Conservation (phyloP, 2,113 vertebrate species). For the Salminus brasiliensis region DNA sequence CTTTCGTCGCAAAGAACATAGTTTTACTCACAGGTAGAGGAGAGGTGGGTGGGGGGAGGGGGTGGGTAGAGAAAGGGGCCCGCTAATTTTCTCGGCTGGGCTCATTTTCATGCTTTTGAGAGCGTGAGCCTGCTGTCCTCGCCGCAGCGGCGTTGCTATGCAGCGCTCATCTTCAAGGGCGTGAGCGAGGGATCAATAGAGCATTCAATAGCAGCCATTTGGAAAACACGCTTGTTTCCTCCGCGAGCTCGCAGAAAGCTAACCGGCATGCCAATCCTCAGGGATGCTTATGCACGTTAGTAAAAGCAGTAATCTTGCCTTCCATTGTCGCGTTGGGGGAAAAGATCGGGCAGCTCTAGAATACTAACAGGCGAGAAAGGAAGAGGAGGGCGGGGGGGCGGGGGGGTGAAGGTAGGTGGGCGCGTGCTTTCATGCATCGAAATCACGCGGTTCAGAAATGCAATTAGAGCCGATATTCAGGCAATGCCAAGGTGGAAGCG, state of each 20-base stretch:
- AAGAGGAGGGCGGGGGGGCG: background rate
- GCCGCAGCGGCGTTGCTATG: constrained; percentile 41
- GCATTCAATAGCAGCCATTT: constrained; percentile 55
- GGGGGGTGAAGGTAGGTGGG: background rate
- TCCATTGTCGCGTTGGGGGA: constrained; percentile 16
- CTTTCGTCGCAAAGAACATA: background rate
- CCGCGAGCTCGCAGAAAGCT: constrained; percentile 28
- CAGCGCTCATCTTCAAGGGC: constrained; percentile 41
- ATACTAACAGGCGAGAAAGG: constrained; percentile 42
- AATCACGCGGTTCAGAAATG: constrained; percentile 45
- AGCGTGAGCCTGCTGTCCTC: constrained; percentile 9
- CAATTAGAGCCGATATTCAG: constrained; percentile 60
- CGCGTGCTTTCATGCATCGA: constrained; percentile 25
- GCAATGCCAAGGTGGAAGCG: constrained; percentile 49
- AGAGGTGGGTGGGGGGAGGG: background rate
- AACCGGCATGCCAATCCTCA: constrained; percentile 46
- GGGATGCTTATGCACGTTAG: constrained; percentile 63
- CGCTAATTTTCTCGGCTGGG: constrained; percentile 39
- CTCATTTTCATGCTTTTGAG: constrained; percentile 34
- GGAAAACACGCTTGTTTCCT: constrained; percentile 56
- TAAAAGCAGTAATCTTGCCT: constrained; percentile 55
- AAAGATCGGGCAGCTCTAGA: constrained; percentile 39
- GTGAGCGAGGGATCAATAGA: constrained; percentile 53
- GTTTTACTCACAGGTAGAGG: constrained; percentile 14
- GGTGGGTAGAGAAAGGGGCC: background rate